A percentile compares a stretch with the other conserved stretches of the same genome.
These are phyloP conservation scores for Troides helena DNA, from an alignment of 2,888 invertebrate genomes.

Conservation along the genomic window DNA sequence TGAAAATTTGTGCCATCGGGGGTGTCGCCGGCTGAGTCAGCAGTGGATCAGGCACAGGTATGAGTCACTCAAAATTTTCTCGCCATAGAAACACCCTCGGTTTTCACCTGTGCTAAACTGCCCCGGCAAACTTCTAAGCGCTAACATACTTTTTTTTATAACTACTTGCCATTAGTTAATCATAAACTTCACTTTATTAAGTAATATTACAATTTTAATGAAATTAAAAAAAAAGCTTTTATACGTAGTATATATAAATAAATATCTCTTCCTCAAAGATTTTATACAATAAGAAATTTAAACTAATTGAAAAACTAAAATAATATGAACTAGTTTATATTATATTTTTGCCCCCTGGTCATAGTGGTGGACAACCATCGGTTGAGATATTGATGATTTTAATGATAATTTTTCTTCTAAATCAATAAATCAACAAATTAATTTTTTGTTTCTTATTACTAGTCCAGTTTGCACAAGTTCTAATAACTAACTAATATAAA, in stretches of 20 bases:
- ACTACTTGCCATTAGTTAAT: constrained; percentile 19
- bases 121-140: constrained; percentile 12
- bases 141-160: background rate
- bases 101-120: constrained; percentile 46
- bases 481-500: no score
- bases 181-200: constrained; percentile 28
- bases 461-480: no score
- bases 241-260: background rate
- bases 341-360: no score
- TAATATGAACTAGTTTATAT: no score
- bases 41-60: constrained; percentile 67
- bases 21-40: constrained; percentile 73
- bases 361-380: no score
- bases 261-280: background rate
- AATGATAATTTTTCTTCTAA: no score
- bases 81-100: constrained; percentile 75
- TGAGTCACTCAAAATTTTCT: constrained; percentile 65
- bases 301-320: background rate
- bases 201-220: background rate
- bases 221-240: background rate
- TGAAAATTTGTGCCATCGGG: constrained; percentile 47
- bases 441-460: no score
- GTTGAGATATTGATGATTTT: no score
- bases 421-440: no score
- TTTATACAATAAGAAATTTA: background rate